Evolutionary conservation across 2,888 invertebrate species (phyloP).

Genomic region (Phalera bucephala): DNA sequence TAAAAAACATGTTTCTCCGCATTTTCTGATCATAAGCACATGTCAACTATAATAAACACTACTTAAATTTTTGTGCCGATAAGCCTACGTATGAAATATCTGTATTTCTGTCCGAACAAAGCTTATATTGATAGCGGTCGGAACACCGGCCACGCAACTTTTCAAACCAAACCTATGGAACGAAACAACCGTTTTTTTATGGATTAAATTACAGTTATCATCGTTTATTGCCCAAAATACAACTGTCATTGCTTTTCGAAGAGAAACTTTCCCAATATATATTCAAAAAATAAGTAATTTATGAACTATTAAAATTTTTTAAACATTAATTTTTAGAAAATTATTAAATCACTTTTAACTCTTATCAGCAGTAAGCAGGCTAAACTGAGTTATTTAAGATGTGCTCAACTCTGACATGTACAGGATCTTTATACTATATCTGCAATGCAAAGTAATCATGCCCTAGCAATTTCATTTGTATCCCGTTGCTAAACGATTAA

Average conservation of each 20-base stretch:
- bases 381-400: too few species aligned
- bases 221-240: constrained; percentile 32
- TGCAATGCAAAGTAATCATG: too few species aligned
- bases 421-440: too few species aligned
- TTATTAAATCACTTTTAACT: too few species aligned
- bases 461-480: too few species aligned
- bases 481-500: too few species aligned
- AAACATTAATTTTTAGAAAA: too few species aligned
- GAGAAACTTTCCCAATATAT: too few species aligned
- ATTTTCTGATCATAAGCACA: not conserved
- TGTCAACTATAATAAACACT: constrained; percentile 8
- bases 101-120: constrained; percentile 21
- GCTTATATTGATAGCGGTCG: constrained; percentile 18
- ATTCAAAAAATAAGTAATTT: too few species aligned
- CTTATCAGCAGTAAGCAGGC: too few species aligned
- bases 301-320: too few species aligned
- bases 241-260: constrained; percentile 9
- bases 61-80: constrained; percentile 10
- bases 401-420: too few species aligned
- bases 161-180: constrained; percentile 17
- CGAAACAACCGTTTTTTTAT: constrained; percentile 24
- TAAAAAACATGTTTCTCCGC: not conserved
- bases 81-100: constrained; percentile 14
- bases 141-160: constrained; percentile 19
- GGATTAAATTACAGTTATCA: constrained; percentile 50